Percentiles rank a stretch among this genome's conserved stretches.
Evolutionary conservation across 2,113 vertebrate genomes (phyloP).

Genomic region (Pelusios castaneus): DNA sequence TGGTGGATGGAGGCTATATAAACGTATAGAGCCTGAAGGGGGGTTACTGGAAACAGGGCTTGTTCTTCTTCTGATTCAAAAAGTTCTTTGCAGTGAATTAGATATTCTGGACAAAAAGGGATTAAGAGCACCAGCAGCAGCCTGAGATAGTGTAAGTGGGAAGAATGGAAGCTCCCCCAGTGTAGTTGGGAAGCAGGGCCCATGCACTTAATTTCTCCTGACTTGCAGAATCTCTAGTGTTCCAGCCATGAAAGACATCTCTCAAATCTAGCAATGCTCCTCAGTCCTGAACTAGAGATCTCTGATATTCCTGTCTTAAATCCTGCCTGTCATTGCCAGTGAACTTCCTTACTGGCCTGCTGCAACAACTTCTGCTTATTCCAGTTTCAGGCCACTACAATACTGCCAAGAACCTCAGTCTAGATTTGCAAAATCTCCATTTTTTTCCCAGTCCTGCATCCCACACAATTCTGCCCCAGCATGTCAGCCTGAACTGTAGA

Average conservation of each 20-base stretch:
- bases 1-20: neutral
- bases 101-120: neutral
- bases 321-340: neutral
- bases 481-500: neutral
- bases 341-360: neutral
- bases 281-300: neutral
- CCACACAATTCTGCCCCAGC: neutral
- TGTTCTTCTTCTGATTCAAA: neutral
- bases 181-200: neutral
- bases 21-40: neutral
- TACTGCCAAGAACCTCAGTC: neutral
- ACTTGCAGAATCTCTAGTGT: neutral
- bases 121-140: neutral
- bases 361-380: neutral
- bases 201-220: neutral
- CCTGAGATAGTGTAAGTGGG: neutral
- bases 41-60: neutral
- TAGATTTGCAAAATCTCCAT: neutral
- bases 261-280: neutral
- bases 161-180: neutral
- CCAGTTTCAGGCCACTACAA: neutral
- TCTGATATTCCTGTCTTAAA: neutral
- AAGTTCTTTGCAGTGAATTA: neutral
- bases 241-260: neutral
- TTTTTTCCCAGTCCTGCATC: neutral